These are phyloP conservation scores for Arge pagana DNA, from an alignment of 2,888 invertebrate species.

Conservation along the genomic window DNA sequence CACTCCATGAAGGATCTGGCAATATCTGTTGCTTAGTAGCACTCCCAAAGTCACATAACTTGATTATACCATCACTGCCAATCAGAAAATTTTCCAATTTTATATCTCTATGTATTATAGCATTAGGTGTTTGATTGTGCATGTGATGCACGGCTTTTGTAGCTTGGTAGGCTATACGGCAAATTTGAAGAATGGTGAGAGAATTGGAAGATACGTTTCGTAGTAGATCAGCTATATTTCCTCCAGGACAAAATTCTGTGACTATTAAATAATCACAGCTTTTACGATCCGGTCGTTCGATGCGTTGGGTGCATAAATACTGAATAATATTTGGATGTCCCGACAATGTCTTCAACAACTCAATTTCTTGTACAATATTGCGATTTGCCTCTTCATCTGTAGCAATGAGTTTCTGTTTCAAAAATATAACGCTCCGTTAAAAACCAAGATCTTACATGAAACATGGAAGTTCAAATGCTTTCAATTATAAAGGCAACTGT, in stretches of 20 bases:
- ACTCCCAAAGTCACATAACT: slow-evolving; percentile 97
- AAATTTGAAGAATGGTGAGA: slow-evolving; percentile 71
- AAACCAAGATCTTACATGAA: no score
- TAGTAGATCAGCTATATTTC: slow-evolving; percentile 51
- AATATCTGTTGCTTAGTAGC: slow-evolving; percentile 81
- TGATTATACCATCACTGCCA: slow-evolving; percentile 81
- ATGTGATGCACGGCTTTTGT: slow-evolving; percentile 90
- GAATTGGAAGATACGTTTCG: slow-evolving; percentile 49
- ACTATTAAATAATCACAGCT: slow-evolving; percentile 81
- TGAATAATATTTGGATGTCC: slow-evolving; percentile 92
- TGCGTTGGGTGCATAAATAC: slow-evolving; percentile 76
- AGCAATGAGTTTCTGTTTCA: slow-evolving; percentile 73
- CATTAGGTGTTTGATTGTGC: slow-evolving; percentile 83
- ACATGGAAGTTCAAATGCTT: no score
- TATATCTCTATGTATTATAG: slow-evolving; percentile 94
- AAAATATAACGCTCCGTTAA: no score
- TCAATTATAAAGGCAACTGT: no score
- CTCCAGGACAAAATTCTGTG: slow-evolving; percentile 90
- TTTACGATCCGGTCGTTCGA: slow-evolving; percentile 47
- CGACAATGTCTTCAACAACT: slow-evolving; percentile 82
- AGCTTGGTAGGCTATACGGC: slow-evolving; percentile 89
- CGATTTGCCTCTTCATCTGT: slow-evolving; percentile 81
- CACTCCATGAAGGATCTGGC: slow-evolving; percentile 91
- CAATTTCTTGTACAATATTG: slow-evolving; percentile 81
- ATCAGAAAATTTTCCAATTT: slow-evolving; percentile 95